These are phyloP conservation scores for Agrotis puta DNA, from an alignment of 2,888 invertebrate genomes.

Conservation along the genomic window DNA sequence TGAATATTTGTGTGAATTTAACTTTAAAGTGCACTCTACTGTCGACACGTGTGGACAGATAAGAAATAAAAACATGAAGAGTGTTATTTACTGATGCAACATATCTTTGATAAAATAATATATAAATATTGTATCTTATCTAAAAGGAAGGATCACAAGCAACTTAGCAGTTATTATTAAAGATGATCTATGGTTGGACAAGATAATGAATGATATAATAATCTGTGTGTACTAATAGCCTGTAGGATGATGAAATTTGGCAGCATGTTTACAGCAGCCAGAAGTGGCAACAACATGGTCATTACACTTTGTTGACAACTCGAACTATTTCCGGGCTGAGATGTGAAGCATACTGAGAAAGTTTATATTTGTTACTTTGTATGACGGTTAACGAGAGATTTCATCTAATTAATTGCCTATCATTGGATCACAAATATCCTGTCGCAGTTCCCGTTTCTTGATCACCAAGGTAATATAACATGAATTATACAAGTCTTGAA, in stretches of 20 bases:
- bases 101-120: not conserved
- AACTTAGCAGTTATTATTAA: slow-evolving; percentile 7
- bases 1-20: not conserved
- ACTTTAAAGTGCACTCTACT: not conserved
- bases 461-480: not conserved
- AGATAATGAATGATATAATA: slow-evolving; percentile 4
- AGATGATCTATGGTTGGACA: slow-evolving; percentile 4
- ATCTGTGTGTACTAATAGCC: slow-evolving; percentile 5
- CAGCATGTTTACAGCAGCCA: slow-evolving; percentile 18
- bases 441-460: not conserved
- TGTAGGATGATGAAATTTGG: slow-evolving; percentile 47
- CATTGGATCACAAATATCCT: too few species aligned
- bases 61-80: not conserved
- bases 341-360: not conserved
- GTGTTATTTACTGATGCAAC: slow-evolving; percentile 5
- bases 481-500: not conserved
- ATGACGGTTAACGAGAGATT: not conserved
- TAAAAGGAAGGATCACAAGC: slow-evolving; percentile 1
- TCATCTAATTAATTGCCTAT: not conserved
- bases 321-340: slow-evolving; percentile 28
- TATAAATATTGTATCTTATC: slow-evolving; percentile 11
- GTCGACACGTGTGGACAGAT: slow-evolving; percentile 9
- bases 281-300: not conserved
- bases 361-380: not conserved
- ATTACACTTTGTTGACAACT: slow-evolving; percentile 38